Conservation (phyloP, 2,113 vertebrate species). For the Clarias magur region DNA sequence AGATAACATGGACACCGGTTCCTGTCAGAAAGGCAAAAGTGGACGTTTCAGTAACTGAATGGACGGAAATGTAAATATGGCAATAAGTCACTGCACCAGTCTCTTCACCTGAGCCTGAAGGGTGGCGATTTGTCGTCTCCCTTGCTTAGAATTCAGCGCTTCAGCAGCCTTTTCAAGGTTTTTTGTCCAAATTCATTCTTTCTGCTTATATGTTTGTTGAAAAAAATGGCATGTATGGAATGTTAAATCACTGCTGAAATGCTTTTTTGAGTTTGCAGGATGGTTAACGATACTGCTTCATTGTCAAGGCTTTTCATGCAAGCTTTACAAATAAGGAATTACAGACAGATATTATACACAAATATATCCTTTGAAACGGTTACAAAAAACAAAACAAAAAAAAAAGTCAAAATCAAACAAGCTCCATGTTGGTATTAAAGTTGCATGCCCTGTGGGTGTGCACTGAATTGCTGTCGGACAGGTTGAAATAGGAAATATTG, state of each 20-base stretch:
- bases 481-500: not conserved
- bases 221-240: not conserved
- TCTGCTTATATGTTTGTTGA: not conserved
- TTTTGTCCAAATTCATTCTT: not conserved
- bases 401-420: not conserved
- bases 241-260: not conserved
- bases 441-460: slow-evolving; percentile 7
- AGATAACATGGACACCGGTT: slow-evolving; percentile 5
- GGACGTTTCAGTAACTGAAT: slow-evolving; percentile 8
- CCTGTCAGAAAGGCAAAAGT: slow-evolving; percentile 20
- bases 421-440: not conserved
- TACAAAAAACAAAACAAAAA: not conserved
- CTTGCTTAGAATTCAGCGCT: not conserved
- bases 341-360: not conserved
- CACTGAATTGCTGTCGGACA: not conserved
- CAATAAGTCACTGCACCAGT: slow-evolving; percentile 44
- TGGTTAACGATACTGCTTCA: not conserved
- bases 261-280: not conserved
- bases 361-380: not conserved
- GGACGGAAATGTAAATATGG: slow-evolving; percentile 21
- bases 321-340: slow-evolving; percentile 13
- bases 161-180: not conserved
- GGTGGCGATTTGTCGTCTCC: not conserved
- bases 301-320: slow-evolving; percentile 7
- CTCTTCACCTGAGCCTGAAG: slow-evolving; percentile 49